Evolutionary conservation across 2,888 invertebrate genomes (phyloP), one percentile per base, ranked within the genome.

Genomic region (Cheilosia impressa): DNA sequence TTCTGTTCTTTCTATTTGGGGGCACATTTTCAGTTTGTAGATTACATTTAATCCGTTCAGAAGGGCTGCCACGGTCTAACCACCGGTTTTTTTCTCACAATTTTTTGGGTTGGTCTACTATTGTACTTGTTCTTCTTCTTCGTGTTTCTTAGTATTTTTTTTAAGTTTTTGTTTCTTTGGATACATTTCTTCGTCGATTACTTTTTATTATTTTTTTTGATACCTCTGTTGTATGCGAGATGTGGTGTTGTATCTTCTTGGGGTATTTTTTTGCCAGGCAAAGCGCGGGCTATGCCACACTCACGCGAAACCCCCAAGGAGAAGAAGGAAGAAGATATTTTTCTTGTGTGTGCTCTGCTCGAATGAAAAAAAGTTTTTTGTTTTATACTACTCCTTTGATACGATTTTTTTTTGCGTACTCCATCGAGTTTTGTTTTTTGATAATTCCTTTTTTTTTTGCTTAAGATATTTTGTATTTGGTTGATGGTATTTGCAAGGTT

Each of bases 1-100:
- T 85, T 85, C 85, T 87, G 87, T 87, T 81, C 82, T 82, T 82
- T 87, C 87, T 87, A 87, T 87, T 87, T 87, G 87, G 87, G 87
- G 87, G 87, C 87, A 87, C 85, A 79, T 87, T 87, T 81, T 88
- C 87, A 90, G 90, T 90, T 89, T 89, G 89, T 89, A 89, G 90
- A 89, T 89, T 89, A 89, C 89, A 90, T 89, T 90, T 89, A 90
- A 90, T 89, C 90, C 89, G 90, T 90, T 90, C 90, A 89, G 90
- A 88, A 89, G 89, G 89, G 89, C 88, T 89, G 88, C 84, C 87
- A 82, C 84, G 84, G 84, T 81, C 84, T 88, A 87, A 87, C 87
- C 87, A 85, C 87, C 87, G 87, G 87, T 88, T 87, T 87, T 87
- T 87, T 80, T 88, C 84, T 87, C 84, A 84, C 79, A 84, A 88